Base-by-base conservation (phyloP, 2,113 vertebrate genomes). In the Hippoglossus stenolepis region DNA sequence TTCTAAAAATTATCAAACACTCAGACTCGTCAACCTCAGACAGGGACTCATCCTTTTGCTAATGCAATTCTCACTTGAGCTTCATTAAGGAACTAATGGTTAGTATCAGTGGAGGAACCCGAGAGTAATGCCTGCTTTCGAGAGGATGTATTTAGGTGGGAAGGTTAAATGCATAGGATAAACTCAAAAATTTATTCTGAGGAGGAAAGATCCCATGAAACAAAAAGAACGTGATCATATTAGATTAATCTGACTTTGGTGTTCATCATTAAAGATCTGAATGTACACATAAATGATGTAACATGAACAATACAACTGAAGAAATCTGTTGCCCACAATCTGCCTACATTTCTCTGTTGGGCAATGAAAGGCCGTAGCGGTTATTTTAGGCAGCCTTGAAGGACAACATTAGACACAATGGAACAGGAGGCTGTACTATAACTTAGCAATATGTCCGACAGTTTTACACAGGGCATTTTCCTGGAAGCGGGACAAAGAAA, bases 1-100 rank as follows among this genome's bases (percentile, higher is more conserved):
- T 69, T 79, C 77, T 62, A 85, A 85, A 79, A 86, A 80, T 45
- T 28, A 26, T 66, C 62, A 54, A 73, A 79, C 35, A n/a, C 63
- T 3, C 65, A 83, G 67, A 4, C 51, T 18, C 59, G 54, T 70
- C 60, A 17, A 65, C 12, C 20, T 68, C 49, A 66, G 59, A 23
- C 66, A 24, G 35, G 49, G 62, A 89, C 69, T 80, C 70, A 75
- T 74, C 63, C 40, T 58, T 62, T 45, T 14, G 24, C 57, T 85
- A 64, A 77, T 64, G 82, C 61, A 78, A 76, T 70, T 70, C 66
- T 85, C 49, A 71, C 79, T 79, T 54, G n/a, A 77, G 64, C 65
- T 72, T 77, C 56, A 82, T 80, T 65, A 76, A 73, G 68, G 49
- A 75, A 62, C 47, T 64, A 21, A 49, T 45, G 51, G 63, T 76